Evolutionary conservation across 2,888 invertebrate genomes (phyloP).

Genomic region (Eupithecia pulchellata): DNA sequence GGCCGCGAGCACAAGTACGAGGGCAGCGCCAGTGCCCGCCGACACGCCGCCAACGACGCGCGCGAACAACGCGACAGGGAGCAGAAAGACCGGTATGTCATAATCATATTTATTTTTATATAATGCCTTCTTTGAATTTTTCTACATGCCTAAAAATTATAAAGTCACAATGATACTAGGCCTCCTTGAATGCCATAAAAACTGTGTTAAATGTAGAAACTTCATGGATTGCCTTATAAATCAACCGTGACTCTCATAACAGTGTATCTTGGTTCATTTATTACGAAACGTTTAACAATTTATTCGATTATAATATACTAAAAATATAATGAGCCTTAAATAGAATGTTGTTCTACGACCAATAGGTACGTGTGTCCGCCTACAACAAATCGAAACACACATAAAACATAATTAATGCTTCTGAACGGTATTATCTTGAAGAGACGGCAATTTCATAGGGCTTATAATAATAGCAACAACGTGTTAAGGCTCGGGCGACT

Average conservation of each 20-base stretch:
- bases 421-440: conserved; percentile 69
- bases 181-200: background rate
- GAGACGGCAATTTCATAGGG: conserved; percentile 62
- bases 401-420: conserved; percentile 71
- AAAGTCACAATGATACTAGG: background rate
- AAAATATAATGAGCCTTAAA: conserved; percentile 66
- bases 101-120: background rate
- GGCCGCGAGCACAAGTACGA: conserved; percentile 94
- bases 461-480: conserved; percentile 46
- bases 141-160: background rate
- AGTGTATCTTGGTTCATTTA: conserved; percentile 35
- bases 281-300: conserved; percentile 37
- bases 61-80: conserved; percentile 74
- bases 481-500: too few relatives aligned
- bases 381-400: conserved; percentile 60
- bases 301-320: conserved; percentile 50
- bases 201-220: background rate
- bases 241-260: conserved; percentile 30
- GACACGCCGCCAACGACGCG: conserved; percentile 72
- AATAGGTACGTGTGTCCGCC: conserved; percentile 62
- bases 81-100: conserved; percentile 77
- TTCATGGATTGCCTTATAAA: conserved; percentile 15
- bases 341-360: conserved; percentile 73
- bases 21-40: conserved; percentile 86
- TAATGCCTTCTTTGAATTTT: background rate